Base-by-base conservation (phyloP, 2,888 invertebrate species). In the Acronicta alni region DNA sequence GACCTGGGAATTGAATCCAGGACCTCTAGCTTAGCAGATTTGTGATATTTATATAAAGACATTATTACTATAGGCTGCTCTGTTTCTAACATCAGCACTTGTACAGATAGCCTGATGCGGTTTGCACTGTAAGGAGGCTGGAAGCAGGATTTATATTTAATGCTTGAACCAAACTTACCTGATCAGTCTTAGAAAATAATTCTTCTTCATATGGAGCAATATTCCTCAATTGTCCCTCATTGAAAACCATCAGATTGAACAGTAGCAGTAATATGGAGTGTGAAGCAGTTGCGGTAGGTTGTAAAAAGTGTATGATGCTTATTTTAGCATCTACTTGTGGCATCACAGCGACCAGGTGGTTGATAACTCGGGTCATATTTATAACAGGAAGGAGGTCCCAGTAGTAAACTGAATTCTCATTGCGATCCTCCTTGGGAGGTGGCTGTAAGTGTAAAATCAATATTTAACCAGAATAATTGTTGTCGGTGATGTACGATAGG, bases 361-460 rank as follows among this genome's bases (percentile, higher is more conserved):
- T 92, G 18, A 89, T 77, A 0, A 90, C 85, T 14, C 93, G 81
- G 0, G 86, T 90, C 79, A 88, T 82, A 72, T 93, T 92, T 47
- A 93, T 89, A 0, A 92, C 83, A 0, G 93, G 92, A 0, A 93
- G 58, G 0, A 94, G 74, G 56, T 94, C 93, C 82, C 87, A 82
- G 69, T 93, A 94, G 75, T 92, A 93, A 0, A 70, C 46, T 0
- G 81, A 79, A 52, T 91, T 88, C n/a, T 90, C 89, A 20, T 88
- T 91, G 3, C 80, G 70, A 2, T 61, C 75, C 46, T 89, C 89
- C 65, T 90, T 88, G 1, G 86, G 80, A 37, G 88, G 74, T 32
- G 77, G 43, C 79, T 72, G 51, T 8, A 32, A 10, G 43, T 12
- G 9, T 8, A 5, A 35, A n/a, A n/a, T n/a, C 1, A 7, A 35